Base-by-base conservation (phyloP, 2,113 vertebrate species). In the Cryptoleucopteryx plumbea region DNA sequence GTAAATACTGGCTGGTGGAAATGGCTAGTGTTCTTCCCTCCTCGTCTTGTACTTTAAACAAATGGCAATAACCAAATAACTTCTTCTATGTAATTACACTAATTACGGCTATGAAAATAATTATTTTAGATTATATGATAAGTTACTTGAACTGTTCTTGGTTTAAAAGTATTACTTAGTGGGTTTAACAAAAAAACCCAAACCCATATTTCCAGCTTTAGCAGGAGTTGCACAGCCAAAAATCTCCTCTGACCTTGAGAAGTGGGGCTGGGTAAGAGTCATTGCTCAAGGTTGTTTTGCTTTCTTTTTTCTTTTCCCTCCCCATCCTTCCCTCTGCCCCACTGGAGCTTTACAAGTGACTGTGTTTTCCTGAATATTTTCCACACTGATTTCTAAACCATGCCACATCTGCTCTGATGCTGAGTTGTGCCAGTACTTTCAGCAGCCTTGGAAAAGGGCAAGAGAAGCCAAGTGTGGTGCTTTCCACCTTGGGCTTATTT, bases 321-420 rank as follows among this genome's bases (percentile, higher is more conserved):
- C 6, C 23, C 15, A 11, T 31, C 8, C 16, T n/a, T 31, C 9
- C 5, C 16, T 6, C 10, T 5, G 48, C 26, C 40, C 29, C 9
- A 17, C 52, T 17, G 22, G 29, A 50, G 29, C 18, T 82, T 40
- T 11, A 27, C 29, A 40, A 20, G n/a, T 38, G 22, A 20, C 25
- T 42, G 22, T 10, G 31, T 61, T 18, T 17, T 43, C 40, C 55
- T 48, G 45, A 53, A 9, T 52, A 15, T 40, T 87, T 73, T 71
- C 55, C n/a, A 8, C 0, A 0, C 27, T 31, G 58, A 4, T 43
- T 73, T 59, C 59, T 52, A 21, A 16, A 11, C 38, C 9, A 2
- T 0, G 2, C 9, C 42, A 5, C 15, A 13, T 42, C 26, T 56
- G 40, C 25, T 73, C 10, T 12, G 5, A 22, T 8, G 36, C 7